Percentiles rank a stretch among this genome's conserved stretches.
Evolutionary conservation across 2,888 invertebrate genomes (phyloP).

Genomic region (Drosophila anomalata): DNA sequence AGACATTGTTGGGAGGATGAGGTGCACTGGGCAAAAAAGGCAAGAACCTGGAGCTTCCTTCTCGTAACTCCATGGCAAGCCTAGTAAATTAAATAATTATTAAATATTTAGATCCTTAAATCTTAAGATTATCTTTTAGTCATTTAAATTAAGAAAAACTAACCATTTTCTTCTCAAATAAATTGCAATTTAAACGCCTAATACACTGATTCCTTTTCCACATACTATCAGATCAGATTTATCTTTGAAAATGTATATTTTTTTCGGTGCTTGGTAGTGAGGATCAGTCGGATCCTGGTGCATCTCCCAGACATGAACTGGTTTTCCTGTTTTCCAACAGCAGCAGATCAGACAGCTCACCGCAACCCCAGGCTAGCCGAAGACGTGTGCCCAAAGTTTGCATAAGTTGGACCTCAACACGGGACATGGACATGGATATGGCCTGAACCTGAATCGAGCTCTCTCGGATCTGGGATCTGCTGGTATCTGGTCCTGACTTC

Average conservation of each 20-base stretch:
- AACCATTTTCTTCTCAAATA: not conserved
- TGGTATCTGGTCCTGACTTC: conserved; percentile 22
- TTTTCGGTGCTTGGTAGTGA: not conserved
- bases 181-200: not conserved
- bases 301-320: conserved; percentile 59
- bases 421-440: conserved; percentile 27
- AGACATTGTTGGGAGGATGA: conserved; percentile 33
- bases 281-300: conserved; percentile 19
- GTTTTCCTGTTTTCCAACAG: conserved; percentile 55
- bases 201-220: not conserved
- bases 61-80: not conserved
- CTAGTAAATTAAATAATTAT: not conserved
- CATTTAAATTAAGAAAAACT: not conserved
- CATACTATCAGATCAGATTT: not conserved
- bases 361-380: conserved; percentile 30
- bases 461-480: conserved; percentile 12
- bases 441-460: conserved; percentile 1
- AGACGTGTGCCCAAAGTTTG: conserved; percentile 73
- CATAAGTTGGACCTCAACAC: conserved; percentile 56
- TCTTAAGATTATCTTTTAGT: not conserved
- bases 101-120: not conserved
- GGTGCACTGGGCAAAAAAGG: not conserved
- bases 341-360: conserved; percentile 63
- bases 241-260: not conserved
- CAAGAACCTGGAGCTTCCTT: not conserved